A percentile compares a stretch with the other conserved stretches of the same genome.
phyloP scores from a whole-genome alignment of 92 coral and sea anemone species.

The Zoanthus gigantus region DNA sequence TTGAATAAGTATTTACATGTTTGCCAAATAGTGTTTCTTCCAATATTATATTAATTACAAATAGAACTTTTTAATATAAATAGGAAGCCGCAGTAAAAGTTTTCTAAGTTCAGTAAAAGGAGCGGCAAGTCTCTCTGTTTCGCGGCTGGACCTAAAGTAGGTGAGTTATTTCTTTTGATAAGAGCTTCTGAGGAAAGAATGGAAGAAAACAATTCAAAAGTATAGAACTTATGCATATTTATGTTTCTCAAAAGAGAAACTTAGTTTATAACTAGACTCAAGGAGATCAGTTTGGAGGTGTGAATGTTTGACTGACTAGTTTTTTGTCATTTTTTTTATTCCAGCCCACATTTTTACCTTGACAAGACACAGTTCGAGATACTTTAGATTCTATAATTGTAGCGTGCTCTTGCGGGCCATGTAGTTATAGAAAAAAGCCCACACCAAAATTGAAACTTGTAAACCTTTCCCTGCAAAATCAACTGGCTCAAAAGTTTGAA shows the following conservation, averaged over 20 bases:
- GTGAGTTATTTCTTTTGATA: background rate
- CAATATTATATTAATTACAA: slow-evolving; percentile 20
- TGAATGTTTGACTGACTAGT: background rate
- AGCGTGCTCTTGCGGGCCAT: no score
- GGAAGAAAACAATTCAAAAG: no score
- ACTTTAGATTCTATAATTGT: background rate
- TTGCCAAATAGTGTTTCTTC: slow-evolving; percentile 30
- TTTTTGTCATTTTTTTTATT: background rate
- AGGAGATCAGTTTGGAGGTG: background rate
- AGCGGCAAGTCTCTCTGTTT: background rate
- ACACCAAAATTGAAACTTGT: background rate
- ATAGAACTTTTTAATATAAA: slow-evolving; percentile 22
- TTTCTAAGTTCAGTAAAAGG: background rate
- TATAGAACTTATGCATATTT: background rate
- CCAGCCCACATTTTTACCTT: background rate
- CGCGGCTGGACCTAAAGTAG: background rate
- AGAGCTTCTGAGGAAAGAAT: background rate
- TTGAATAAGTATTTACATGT: slow-evolving; percentile 26
- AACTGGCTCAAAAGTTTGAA: background rate
- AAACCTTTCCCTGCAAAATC: background rate
- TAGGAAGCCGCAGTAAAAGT: background rate
- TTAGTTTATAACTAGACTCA: background rate
- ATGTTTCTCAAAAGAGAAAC: background rate
- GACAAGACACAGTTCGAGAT: background rate
- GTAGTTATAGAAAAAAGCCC: no score